Conservation (phyloP, 2,113 vertebrate genomes). For the Xenus cinereus region DNA sequence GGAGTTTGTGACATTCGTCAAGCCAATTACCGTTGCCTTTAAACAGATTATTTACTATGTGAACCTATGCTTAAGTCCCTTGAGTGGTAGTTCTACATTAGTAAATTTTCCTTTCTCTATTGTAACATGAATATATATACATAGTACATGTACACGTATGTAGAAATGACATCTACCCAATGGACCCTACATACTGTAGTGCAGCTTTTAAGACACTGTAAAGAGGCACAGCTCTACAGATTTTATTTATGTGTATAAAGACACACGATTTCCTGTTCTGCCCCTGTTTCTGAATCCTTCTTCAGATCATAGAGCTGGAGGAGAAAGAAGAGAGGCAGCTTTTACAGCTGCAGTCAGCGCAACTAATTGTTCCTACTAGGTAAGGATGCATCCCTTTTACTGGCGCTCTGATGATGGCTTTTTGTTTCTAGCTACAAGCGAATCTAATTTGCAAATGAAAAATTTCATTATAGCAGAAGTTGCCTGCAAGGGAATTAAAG, state of each 20-base stretch:
- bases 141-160: background rate
- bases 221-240: background rate
- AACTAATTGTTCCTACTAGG: conserved; percentile 67
- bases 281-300: background rate
- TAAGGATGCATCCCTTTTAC: conserved; percentile 61
- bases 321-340: conserved; percentile 22
- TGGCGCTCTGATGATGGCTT: conserved; percentile 58
- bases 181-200: background rate
- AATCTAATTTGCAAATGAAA: conserved; percentile 78
- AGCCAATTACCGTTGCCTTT: background rate
- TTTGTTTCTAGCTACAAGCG: conserved; percentile 70
- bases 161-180: background rate
- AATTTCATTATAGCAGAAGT: conserved; percentile 60
- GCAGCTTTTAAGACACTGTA: background rate
- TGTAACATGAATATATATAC: background rate
- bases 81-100: background rate
- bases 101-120: background rate
- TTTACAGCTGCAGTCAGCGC: conserved; percentile 49
- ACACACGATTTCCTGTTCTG: background rate
- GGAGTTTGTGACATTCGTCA: background rate
- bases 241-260: background rate
- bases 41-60: background rate
- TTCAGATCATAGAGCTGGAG: background rate
- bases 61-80: background rate
- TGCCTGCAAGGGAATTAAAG: conserved; percentile 70